phyloP scores from a whole-genome alignment of 2,113 vertebrate genomes.

The Sinosuthora webbiana region DNA sequence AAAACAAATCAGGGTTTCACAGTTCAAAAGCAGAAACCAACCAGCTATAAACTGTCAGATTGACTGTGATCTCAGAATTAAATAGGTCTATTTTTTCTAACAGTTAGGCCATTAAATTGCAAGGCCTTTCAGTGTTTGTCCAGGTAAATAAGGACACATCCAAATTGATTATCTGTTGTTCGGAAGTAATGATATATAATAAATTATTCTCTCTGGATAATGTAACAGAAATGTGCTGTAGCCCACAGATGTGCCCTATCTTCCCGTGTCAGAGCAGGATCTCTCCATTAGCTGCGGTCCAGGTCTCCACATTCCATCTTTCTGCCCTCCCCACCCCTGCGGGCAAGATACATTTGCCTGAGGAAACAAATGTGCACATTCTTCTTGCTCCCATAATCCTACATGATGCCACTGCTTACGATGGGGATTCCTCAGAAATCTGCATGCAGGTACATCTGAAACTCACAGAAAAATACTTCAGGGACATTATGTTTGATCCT shows the following conservation, averaged over 20 bases:
- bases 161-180: slow-evolving; percentile 62
- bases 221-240: slow-evolving; percentile 37
- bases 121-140: slow-evolving; percentile 54
- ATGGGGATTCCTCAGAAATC: not conserved
- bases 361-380: not conserved
- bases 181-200: slow-evolving; percentile 53
- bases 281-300: not conserved
- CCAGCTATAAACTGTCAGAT: slow-evolving; percentile 46
- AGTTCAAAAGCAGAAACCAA: slow-evolving; percentile 27
- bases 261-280: not conserved
- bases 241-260: not conserved
- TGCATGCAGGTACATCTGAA: not conserved
- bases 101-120: slow-evolving; percentile 55
- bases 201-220: slow-evolving; percentile 45
- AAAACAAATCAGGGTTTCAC: slow-evolving; percentile 43
- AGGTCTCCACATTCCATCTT: not conserved
- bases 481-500: not conserved
- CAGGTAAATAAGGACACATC: slow-evolving; percentile 58
- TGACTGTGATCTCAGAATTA: slow-evolving; percentile 25
- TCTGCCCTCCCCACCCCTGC: not conserved
- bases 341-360: not conserved
- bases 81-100: slow-evolving; percentile 54
- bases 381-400: not conserved
- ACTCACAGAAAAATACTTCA: not conserved
- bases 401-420: not conserved